Conservation (phyloP, 2,113 vertebrate genomes). For the Myocastor coypus region DNA sequence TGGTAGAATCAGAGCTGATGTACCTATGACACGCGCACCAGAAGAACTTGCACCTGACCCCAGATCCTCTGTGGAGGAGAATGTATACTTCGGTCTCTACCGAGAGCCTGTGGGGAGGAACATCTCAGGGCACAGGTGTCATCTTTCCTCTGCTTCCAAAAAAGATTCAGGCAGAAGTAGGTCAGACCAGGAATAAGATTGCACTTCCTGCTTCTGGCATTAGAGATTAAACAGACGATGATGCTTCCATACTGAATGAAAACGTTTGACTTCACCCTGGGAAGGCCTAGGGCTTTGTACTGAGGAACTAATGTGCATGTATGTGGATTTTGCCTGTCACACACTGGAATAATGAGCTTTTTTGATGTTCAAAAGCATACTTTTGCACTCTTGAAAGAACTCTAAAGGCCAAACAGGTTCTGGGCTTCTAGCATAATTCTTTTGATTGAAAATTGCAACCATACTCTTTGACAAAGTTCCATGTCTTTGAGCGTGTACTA, state of each 20-base stretch:
- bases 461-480: not conserved
- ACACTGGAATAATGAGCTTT: not conserved
- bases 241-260: constrained; percentile 63
- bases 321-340: not conserved
- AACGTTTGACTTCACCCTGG: constrained; percentile 14
- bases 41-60: not conserved
- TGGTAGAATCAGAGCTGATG: too few relatives aligned
- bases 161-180: constrained; percentile 64
- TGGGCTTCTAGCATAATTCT: not conserved
- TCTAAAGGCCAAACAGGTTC: constrained; percentile 1
- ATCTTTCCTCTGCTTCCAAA: constrained; percentile 59
- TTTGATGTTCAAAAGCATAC: constrained; percentile 15
- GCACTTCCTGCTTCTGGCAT: constrained; percentile 43
- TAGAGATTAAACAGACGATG: constrained; percentile 64
- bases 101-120: constrained; percentile 44
- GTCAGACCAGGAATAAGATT: constrained; percentile 65
- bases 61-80: not conserved
- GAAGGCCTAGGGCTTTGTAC: not conserved
- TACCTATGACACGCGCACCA: not conserved
- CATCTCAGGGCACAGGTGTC: constrained; percentile 1
- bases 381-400: not conserved
- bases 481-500: not conserved
- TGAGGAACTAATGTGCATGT: not conserved
- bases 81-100: constrained; percentile 38
- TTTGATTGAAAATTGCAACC: constrained; percentile 15